Base-by-base conservation (phyloP, 2,888 invertebrate species). In the Kryphioiulus occultus region DNA sequence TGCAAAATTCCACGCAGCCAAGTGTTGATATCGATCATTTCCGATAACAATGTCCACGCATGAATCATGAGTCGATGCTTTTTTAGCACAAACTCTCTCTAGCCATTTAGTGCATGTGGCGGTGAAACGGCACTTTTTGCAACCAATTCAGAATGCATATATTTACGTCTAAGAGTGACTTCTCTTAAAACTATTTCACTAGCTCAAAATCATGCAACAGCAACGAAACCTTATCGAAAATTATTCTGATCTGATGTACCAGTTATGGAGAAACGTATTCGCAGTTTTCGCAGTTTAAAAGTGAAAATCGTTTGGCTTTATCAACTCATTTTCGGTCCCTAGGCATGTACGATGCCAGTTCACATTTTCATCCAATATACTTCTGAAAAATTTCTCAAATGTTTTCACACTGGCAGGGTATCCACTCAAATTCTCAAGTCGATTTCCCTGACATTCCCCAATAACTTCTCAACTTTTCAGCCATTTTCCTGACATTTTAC, bases 21-120 rank as follows among this genome's bases (percentile, higher is more conserved):
- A 68, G 68, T 68, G 68, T 68, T 68, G 68, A 68, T 68, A 68
- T 68, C 12, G 68, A 68, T 68, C 68, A 68, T 26, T 68, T 68
- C 26, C 68, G 26, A 68, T 68, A 68, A 68, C 68, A 68, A 68
- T 68, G 26, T 68, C 68, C 26, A 68, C 26, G 68, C 68, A 9
- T 68, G 68, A 12, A 26, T 68, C 26, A 26, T 26, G 7, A 5
- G 68, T 68, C 3, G 2, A 7, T 9, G 68, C 15, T n/a, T 9
- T 26, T 17, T 47, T 17, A n/a, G n/a, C n/a, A n/a, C n/a, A n/a
- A n/a, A n/a, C 15, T n/a, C 68, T 26, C 26, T n/a, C 17, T 12
- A 68, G 68, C 26, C 59, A 22, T 59, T 59, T 59, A 68, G 26
- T 26, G 1, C 26, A n/a, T n/a, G 19, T 10, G 26, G 26, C 26